Percentiles rank a stretch among this genome's conserved stretches.
Conservation (phyloP, 2,888 invertebrate species). For the Seira ritae region DNA sequence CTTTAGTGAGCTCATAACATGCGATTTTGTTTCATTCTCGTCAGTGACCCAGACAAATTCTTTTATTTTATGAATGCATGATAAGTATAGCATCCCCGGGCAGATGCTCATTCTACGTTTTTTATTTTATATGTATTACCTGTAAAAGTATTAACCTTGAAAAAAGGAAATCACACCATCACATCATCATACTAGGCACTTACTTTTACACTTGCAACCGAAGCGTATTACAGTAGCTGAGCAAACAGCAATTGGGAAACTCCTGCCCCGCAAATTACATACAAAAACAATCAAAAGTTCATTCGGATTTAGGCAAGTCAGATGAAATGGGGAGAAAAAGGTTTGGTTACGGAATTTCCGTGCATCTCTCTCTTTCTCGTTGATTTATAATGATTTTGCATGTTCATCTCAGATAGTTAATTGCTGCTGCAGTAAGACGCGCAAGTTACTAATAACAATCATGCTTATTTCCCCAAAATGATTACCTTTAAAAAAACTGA, state of each 20-base stretch:
- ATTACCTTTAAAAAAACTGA: conserved; percentile 22
- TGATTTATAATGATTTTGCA: no score
- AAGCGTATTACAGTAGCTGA: conserved; percentile 19
- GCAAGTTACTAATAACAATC: conserved; percentile 8
- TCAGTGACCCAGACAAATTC: neutral
- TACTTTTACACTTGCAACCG: conserved; percentile 1
- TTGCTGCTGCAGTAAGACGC: conserved; percentile 14
- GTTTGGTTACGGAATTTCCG: neutral
- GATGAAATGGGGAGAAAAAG: conserved; percentile 1
- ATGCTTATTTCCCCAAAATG: conserved; percentile 16
- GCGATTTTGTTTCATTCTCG: neutral
- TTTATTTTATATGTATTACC: no score
- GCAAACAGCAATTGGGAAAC: conserved; percentile 12
- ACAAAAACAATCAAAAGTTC: conserved; percentile 17
- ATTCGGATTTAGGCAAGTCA: conserved; percentile 4
- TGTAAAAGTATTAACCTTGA: conserved; percentile 11
- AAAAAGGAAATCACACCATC: neutral
- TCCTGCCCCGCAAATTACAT: conserved; percentile 8
- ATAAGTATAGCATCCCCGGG: neutral
- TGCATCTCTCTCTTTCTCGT: no score
- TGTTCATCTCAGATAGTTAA: neutral
- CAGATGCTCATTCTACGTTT: no score
- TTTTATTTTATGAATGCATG: neutral
- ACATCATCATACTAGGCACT: neutral
- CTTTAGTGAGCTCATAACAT: neutral